Conservation (phyloP, 2,797 vertebrate species). For the Delichon dasypus region DNA sequence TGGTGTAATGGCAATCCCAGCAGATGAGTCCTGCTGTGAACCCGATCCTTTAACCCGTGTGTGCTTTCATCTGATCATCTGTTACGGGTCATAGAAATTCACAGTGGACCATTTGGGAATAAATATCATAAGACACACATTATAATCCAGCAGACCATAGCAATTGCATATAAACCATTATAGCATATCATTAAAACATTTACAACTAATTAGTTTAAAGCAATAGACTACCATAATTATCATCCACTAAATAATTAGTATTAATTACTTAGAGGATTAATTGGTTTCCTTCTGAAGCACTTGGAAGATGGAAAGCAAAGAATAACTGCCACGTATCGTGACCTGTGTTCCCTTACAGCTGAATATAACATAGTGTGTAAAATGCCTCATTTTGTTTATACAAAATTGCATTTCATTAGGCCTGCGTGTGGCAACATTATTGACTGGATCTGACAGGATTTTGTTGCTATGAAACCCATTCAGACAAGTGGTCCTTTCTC, state of each 20-base stretch:
- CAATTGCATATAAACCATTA: conserved; percentile 31
- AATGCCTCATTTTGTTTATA: not conserved
- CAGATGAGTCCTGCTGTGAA: not conserved
- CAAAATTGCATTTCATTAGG: not conserved
- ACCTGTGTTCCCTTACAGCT: not conserved
- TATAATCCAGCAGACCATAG: not conserved
- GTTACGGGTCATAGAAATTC: not conserved
- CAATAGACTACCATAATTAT: conserved; percentile 42
- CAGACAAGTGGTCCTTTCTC: not conserved
- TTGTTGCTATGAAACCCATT: conserved; percentile 9
- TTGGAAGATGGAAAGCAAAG: not conserved
- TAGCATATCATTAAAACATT: conserved; percentile 14
- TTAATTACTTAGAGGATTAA: conserved; percentile 52
- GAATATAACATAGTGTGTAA: not conserved
- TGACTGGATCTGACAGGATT: not conserved
- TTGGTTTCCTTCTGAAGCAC: conserved; percentile 36
- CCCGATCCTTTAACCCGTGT: not conserved
- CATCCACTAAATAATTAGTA: conserved; percentile 47
- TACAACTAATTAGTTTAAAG: conserved; percentile 37
- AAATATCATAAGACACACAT: not conserved
- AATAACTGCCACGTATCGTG: not conserved
- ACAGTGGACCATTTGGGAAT: not conserved
- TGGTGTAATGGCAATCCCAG: not conserved
- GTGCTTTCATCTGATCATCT: not conserved
- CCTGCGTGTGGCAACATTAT: not conserved